These are phyloP conservation scores for Podarcis raffonei DNA, from an alignment of 2,113 vertebrate species.

Conservation along the genomic window DNA sequence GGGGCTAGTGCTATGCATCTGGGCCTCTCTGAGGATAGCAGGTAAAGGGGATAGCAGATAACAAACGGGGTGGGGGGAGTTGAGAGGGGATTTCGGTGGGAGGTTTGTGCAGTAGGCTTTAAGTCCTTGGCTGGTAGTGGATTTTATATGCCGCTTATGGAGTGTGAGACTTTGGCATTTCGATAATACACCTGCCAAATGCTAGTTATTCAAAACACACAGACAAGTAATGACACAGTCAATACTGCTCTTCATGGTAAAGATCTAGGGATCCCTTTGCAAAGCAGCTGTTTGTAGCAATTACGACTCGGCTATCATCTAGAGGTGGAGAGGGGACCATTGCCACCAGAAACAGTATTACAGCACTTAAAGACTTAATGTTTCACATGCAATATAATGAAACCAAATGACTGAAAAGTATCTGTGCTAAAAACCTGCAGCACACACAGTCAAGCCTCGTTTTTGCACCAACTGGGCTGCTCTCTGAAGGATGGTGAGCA, in stretches of 20 bases:
- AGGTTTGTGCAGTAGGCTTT: neutral
- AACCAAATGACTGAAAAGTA: neutral
- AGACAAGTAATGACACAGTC: neutral
- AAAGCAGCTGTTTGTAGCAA: neutral
- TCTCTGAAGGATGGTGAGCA: neutral
- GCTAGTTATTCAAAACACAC: neutral
- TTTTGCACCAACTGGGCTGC: conserved; percentile 14
- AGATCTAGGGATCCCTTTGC: neutral
- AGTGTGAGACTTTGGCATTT: neutral
- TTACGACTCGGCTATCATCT: neutral
- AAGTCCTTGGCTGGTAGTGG: neutral
- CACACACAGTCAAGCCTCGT: neutral
- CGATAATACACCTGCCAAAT: neutral
- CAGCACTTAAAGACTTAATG: neutral
- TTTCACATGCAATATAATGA: neutral
- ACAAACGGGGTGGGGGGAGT: neutral
- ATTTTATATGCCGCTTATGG: neutral
- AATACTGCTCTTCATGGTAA: neutral
- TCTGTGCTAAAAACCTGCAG: conserved; percentile 5
- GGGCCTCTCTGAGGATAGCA: neutral
- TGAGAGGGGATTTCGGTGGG: too few species aligned
- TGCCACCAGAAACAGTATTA: neutral
- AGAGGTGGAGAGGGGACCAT: neutral
- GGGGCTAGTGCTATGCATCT: too few species aligned
- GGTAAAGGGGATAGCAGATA: neutral